Evolutionary conservation across 2,113 vertebrate genomes (phyloP).

Genomic region (Willisornis vidua): DNA sequence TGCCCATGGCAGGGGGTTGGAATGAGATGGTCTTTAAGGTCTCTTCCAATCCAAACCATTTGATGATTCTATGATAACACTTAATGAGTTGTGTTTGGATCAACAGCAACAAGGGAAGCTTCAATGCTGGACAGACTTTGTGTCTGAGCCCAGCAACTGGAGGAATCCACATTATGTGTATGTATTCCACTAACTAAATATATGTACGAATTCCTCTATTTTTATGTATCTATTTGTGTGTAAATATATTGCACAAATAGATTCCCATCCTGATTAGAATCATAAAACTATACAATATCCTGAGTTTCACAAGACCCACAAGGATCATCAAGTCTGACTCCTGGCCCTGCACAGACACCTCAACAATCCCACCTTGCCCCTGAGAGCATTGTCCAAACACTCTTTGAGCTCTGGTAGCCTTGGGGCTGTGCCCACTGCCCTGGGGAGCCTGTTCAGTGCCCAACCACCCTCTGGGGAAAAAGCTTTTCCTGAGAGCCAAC

Average conservation of each 20-base stretch:
- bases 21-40: neutral
- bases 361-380: neutral
- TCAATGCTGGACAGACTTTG: neutral
- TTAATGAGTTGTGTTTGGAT: neutral
- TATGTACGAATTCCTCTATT: neutral
- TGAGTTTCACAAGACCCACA: neutral
- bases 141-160: neutral
- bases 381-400: accelerated
- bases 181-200: neutral
- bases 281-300: neutral
- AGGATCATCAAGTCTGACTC: neutral
- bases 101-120: neutral
- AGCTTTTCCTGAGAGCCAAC: neutral
- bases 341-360: neutral
- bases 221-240: neutral
- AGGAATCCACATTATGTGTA: neutral
- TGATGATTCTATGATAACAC: neutral
- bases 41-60: no score
- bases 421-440: accelerated
- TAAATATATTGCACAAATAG: neutral
- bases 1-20: neutral
- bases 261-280: neutral
- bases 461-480: neutral
- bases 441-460: neutral
- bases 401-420: neutral